Evolutionary conservation across 2,888 invertebrate genomes (phyloP).

Genomic region (Euspilapteryx auroguttella): DNA sequence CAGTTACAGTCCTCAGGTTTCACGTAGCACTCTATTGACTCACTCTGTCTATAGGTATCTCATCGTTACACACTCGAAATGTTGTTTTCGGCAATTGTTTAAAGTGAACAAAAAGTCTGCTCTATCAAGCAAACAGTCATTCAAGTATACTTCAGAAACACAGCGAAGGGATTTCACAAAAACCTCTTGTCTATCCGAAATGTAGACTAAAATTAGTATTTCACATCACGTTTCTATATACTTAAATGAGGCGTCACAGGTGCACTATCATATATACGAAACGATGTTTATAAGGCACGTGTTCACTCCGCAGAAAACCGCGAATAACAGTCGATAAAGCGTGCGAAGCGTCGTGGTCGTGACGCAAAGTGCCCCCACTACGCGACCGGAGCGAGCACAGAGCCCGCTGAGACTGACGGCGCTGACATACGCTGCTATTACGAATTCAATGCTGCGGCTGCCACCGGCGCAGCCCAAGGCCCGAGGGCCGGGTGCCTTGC

Average conservation of each 20-base stretch:
- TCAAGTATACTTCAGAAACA: no score
- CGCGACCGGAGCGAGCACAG: conserved; percentile 42
- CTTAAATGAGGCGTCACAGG: conserved; percentile 48
- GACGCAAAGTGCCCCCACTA: conserved; percentile 21
- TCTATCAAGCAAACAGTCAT: no score
- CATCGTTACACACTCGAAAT: no score
- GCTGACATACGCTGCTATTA: no score
- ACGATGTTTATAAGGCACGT: conserved; percentile 38
- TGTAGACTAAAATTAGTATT: conserved; percentile 34
- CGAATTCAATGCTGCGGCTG: conserved; percentile 5
- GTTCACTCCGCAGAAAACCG: conserved; percentile 43
- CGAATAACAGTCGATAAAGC: conserved; percentile 34
- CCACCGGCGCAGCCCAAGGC: conserved; percentile 14
- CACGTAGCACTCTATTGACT: no score
- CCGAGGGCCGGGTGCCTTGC: no score
- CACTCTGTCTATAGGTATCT: no score
- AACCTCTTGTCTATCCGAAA: no score
- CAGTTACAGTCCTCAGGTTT: no score
- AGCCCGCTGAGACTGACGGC: conserved; percentile 47
- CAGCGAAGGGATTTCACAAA: no score
- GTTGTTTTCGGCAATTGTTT: no score
- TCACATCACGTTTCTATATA: conserved; percentile 48
- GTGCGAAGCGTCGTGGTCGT: conserved; percentile 14
- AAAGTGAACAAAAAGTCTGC: no score
- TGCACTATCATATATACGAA: conserved; percentile 28